phyloP scores from a whole-genome alignment of 2,113 vertebrate genomes.

The Seriola rivoliana region DNA sequence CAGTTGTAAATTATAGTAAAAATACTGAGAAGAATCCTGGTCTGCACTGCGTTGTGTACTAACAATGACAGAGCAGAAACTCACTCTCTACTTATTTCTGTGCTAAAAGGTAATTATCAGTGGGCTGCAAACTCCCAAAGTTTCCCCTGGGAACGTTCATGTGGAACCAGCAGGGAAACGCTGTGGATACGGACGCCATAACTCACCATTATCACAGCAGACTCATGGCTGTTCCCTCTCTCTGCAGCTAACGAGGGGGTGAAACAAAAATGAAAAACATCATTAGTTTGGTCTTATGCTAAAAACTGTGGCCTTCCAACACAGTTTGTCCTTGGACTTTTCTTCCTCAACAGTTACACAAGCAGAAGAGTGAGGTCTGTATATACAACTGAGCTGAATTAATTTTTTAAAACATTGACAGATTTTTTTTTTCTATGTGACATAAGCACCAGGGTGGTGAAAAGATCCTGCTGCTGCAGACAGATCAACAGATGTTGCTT shows the following conservation, averaged over 20 bases:
- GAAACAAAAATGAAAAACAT: slow-evolving; percentile 70
- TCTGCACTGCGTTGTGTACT: slow-evolving; percentile 7
- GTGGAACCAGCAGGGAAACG: slow-evolving; percentile 63
- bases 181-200: slow-evolving; percentile 51
- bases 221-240: slow-evolving; percentile 67
- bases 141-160: slow-evolving; percentile 58
- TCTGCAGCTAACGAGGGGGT: slow-evolving; percentile 58
- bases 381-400: neutral
- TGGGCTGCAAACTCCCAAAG: slow-evolving; percentile 41
- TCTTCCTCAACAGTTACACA: slow-evolving; percentile 28
- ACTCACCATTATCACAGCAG: slow-evolving; percentile 83
- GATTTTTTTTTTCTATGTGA: neutral
- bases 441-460: neutral
- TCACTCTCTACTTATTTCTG: slow-evolving; percentile 38
- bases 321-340: slow-evolving; percentile 40
- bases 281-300: slow-evolving; percentile 62
- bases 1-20: neutral
- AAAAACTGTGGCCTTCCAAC: slow-evolving; percentile 52
- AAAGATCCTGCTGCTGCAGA: neutral
- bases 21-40: neutral
- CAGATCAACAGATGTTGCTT: neutral
- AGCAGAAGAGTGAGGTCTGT: slow-evolving; percentile 20
- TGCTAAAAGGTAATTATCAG: slow-evolving; percentile 68
- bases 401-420: neutral
- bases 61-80: slow-evolving; percentile 62